Evolutionary conservation across 2,888 invertebrate genomes (phyloP).

Genomic region (Tetramorium bicarinatum): DNA sequence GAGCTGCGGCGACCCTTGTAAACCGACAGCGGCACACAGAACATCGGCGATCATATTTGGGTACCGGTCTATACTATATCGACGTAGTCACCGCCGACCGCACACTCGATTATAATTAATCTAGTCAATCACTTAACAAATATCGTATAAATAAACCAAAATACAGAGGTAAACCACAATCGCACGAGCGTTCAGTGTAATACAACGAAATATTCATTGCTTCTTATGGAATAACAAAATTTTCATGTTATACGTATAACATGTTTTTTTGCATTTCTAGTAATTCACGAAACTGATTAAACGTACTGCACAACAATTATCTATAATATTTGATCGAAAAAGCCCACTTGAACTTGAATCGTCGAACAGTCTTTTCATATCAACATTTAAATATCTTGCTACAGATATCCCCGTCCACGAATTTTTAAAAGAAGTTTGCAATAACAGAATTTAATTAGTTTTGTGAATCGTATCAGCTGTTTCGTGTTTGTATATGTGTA

Average conservation of each 20-base stretch:
- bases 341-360: no score
- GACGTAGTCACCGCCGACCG: constrained; percentile 20
- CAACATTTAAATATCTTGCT: background rate
- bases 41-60: constrained; percentile 37
- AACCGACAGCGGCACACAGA: background rate
- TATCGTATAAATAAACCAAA: constrained; percentile 43
- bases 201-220: background rate
- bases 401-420: background rate
- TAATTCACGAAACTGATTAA: background rate
- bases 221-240: background rate
- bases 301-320: background rate
- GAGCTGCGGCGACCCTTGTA: constrained; percentile 34
- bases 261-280: background rate
- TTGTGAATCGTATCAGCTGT: no score
- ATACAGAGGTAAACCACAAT: background rate
- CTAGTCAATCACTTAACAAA: constrained; percentile 39
- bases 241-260: background rate
- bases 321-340: no score
- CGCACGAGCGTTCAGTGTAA: background rate
- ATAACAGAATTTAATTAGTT: no score
- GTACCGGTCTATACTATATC: constrained; percentile 15
- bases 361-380: background rate
- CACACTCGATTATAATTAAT: constrained; percentile 43
- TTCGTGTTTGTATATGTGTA: no score
- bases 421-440: background rate